Base-by-base conservation (phyloP, 2,888 invertebrate genomes). In the Alcis repandata region DNA sequence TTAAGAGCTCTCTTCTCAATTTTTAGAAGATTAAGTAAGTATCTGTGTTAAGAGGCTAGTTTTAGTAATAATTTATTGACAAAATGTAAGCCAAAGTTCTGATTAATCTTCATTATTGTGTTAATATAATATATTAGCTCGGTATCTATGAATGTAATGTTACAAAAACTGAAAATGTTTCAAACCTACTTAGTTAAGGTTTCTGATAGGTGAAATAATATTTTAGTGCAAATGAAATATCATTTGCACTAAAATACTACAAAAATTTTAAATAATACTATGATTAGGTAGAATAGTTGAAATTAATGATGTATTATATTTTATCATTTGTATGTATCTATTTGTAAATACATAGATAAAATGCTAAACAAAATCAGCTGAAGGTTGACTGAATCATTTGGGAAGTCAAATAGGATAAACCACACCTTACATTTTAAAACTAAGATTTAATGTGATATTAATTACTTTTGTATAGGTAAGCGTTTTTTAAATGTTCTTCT, bases 391-490 rank as follows among this genome's bases (percentile, higher is more conserved):
- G 3, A n/a, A 38, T 38, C n/a, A 38, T 38, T 43, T 43, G 19
- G 9, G 11, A 19, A 43, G 9, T 17, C 19, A 38, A 43, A 43
- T 43, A 19, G 19, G 10, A 43, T 19, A 19, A 9, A 10, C 10
- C 15, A 9, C 1, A 13, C 13, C n/a, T 43, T 33, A 38, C 38
- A 20, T 27, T 1, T 10, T 49, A 36, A 22, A 48, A 20, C 13
- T 56, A 53, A 60, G 15, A 48, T 27, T 59, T 46, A 59, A 63
- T 59, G 58, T 58, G 58, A 63, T 63, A 59, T 59, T 59, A 64
- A 54, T 36, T 46, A 46, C 17, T 46, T 46, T 41, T 22, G 33
- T 22, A 4, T 27, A 4, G n/a, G 4, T 57, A 51, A 49, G 53
- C 3, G 0, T 46, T 46, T 38, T 59, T 48, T 49, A 43, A 33